A percentile compares a stretch with the other conserved stretches of the same genome.
Conservation (phyloP, 2,797 vertebrate species). For the Enteromius afrohamiltoni region DNA sequence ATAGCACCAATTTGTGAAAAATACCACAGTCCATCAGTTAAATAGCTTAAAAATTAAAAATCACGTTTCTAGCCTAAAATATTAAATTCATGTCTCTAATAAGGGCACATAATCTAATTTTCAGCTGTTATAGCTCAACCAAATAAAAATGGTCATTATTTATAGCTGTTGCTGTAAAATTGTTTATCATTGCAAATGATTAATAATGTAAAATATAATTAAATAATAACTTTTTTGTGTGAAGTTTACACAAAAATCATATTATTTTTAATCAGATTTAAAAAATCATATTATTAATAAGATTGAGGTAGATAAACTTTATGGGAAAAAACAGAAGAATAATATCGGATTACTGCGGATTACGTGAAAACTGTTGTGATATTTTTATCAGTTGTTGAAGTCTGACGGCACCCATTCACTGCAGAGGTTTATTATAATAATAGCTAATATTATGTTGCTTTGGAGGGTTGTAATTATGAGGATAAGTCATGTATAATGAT, state of each 20-base stretch:
- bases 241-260: no score
- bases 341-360: neutral
- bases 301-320: neutral
- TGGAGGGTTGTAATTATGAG: neutral
- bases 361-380: neutral
- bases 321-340: neutral
- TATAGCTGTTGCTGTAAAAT: neutral
- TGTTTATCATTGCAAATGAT: neutral
- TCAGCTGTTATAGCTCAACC: neutral
- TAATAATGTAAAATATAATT: no score
- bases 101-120: no score
- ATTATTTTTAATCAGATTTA: no score
- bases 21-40: neutral
- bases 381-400: neutral
- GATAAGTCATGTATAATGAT: neutral
- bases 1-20: neutral
- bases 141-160: neutral
- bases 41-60: neutral
- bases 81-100: neutral
- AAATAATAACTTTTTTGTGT: no score
- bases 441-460: neutral
- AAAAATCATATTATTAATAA: no score
- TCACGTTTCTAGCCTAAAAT: neutral
- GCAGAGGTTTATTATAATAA: neutral
- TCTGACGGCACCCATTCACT: no score